Base-by-base conservation (phyloP, 37 sponge, comb jelly and placozoan species). In the Trichoplax adhaerens region DNA sequence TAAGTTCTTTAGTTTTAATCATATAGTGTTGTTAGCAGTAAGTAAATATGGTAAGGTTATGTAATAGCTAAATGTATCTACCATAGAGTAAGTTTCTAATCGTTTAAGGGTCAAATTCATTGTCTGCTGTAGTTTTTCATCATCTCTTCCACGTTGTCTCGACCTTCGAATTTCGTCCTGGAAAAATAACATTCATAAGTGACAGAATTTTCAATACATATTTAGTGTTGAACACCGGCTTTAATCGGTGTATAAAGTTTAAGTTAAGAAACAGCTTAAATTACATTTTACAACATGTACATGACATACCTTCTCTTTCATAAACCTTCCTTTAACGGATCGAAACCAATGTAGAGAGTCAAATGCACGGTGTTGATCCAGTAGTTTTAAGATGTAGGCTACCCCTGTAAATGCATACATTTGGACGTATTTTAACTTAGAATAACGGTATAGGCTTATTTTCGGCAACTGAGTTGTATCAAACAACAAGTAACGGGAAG, bases 331-430 rank as follows among this genome's bases (percentile, higher is more conserved):
- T 50, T 66, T 78, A 64, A 95, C 84, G 62, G 91, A 87, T 29
- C 83, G 80, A 56, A 91, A 88, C 97, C 97, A 95, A 75, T 95
- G 97, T 10, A 95, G 82, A 52, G 97, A 95, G 72, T 95, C 97
- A 78, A 95, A 95, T 47, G 83, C 91, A 61, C 84, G 80, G 67
- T 95, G 91, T 86, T 95, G 91, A 59, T 95, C 97, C 52, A 95
- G 83, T 68, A 95, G 83, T 68, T 95, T 95, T 58, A 95, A 76
- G 62, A 95, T 91, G 77, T 95, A 95, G 48, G 97, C 97, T 73
- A 95, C 76, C 59, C 88, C 88, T 87, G 58, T 4, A 48, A 5
- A 60, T 4, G 5, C 46, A n/a, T 46, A 50, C 48, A 67, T 3
- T 29, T 29, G 29, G 29, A 29, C 29, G 29, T 29, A 29, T 29